Conservation (phyloP, 2,113 vertebrate genomes). For the Arenaria interpres region DNA sequence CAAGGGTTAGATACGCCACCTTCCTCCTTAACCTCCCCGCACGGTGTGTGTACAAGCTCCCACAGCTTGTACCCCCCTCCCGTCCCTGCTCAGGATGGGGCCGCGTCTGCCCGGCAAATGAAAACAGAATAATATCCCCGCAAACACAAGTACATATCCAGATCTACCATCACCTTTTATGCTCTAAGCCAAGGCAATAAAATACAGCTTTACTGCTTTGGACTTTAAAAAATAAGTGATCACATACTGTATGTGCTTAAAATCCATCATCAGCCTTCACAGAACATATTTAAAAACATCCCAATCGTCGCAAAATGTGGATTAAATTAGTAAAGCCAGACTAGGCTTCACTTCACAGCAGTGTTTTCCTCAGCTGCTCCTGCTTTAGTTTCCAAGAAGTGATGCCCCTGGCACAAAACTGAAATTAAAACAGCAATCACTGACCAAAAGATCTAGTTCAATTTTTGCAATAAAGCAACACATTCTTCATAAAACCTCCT, state of each 20-base stretch:
- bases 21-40: neutral
- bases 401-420: neutral
- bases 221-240: constrained; percentile 16
- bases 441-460: neutral
- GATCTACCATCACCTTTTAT: neutral
- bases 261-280: constrained; percentile 16
- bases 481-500: neutral
- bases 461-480: neutral
- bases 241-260: constrained; percentile 5
- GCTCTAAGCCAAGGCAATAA: constrained; percentile 6
- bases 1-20: neutral
- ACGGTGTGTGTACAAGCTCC: rapidly evolving
- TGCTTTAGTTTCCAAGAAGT: constrained; percentile 16
- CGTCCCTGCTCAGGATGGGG: neutral
- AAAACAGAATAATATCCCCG: neutral
- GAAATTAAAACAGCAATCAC: constrained; percentile 3
- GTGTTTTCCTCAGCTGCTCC: constrained; percentile 18
- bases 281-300: constrained; percentile 26
- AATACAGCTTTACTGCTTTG: neutral
- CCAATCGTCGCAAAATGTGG: neutral
- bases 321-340: constrained; percentile 34
- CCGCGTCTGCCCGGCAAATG: neutral
- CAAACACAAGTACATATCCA: neutral
- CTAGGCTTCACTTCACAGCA: neutral
- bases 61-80: neutral